Evolutionary conservation across 2,113 vertebrate species (phyloP), one percentile per base, ranked within the genome.

Genomic region (Plecturocebus donacophilus): DNA sequence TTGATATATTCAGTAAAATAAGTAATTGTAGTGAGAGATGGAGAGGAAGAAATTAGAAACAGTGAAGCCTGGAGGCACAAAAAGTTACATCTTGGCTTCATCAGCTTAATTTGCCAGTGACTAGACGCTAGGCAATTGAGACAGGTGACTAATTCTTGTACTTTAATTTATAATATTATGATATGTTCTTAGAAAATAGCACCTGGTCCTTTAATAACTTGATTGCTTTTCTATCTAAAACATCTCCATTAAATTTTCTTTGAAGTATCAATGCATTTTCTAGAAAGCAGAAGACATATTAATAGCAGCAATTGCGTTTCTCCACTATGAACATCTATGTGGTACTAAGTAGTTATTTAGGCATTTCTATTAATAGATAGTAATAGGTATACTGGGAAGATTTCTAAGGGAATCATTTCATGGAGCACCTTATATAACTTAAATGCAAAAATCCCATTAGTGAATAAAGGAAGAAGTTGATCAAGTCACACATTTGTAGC

Each of bases 121-220:
- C 21, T 89, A 66, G 68, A 88, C 42, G 76, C 80, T 90, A 91
- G 79, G 80, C 66, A 66, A 35, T 45, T 80, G 61, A 94, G 17
- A 81, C 52, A 82, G 66, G 45, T 96, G 87, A 92, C 76, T 97
- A 82, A 90, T 90, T 83, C 17, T 73, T 97, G 38, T 87, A 71
- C 66, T 96, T 81, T 82, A 88, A 85, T n/a, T 87, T 77, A 25
- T 75, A 95, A 85, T 94, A 90, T 89, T 77, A 56, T 97, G 90
- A 92, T 93, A 12, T 66, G 83, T 84, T 30, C 52, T 87, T 87
- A 73, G 58, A 79, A 96, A 75, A 86, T 47, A 87, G 66, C 77
- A 98, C 54, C 87, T 93, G 76, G 66, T 40, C 91, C 73, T 95
- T 88, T 76, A 90, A 68, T 95, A 87, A 66, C 76, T n/a, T 86